Evolutionary conservation across 2,113 vertebrate species (phyloP), one percentile per base, ranked within the genome.

Genomic region (Chionodraco myersi): DNA sequence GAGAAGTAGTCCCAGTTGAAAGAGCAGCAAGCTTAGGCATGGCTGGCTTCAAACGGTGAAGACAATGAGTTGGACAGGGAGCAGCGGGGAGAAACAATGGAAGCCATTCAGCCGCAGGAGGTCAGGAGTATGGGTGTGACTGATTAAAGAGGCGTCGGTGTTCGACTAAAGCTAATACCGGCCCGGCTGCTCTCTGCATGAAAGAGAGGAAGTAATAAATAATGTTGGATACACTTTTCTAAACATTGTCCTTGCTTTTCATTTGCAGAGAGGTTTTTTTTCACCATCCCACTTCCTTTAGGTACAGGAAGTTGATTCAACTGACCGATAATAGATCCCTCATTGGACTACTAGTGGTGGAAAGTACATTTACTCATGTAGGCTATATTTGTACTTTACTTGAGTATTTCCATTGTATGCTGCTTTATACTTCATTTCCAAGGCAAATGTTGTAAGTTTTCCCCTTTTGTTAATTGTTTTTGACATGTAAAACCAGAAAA

Each of bases 161-260:
- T 84, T 88, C 65, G 83, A 86, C 91, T 86, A 86, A 91, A 87
- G 83, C 89, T 83, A 92, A 87, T 88, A 89, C 72, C 70, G 8
- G 67, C 86, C 89, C 85, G 86, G 84, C 92, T 80, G 83, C 80
- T 89, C 81, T 75, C 72, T 41, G 71, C 78, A 85, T 89, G 84
- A 94, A 94, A 92, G 91, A 86, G 36, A 93, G 94, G 91, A 95
- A 94, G 92, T 87, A 79, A 93, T 95, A 93, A 94, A 95, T 95
- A 91, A 94, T 56, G 61, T 83, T 51, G 7, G 72, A 92, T 75
- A 78, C 64, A 57, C 65, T 83, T 74, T 83, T 87, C 70, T 84
- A 86, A 85, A 86, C 86, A 7, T 6, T 41, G 36, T 7, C 5
- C 36, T 41, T 41, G 36, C 7, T 41, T 41, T 41, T 41, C 36